Conservation (phyloP, 2,888 invertebrate genomes). For the Aethes cnicana region DNA sequence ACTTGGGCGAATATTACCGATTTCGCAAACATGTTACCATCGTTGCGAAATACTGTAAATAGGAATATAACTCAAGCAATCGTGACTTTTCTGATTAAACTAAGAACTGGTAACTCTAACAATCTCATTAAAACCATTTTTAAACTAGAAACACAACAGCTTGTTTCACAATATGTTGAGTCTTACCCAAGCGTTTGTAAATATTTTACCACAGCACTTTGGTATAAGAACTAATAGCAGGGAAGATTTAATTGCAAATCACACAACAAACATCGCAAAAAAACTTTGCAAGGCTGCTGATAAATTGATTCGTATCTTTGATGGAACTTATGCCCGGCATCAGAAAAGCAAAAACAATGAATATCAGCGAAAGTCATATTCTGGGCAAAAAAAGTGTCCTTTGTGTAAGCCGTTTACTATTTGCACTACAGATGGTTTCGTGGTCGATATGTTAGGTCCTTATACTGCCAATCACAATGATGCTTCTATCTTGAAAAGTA, state of each 20-base stretch:
- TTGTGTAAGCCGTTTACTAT: constrained; percentile 1
- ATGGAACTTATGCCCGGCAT: constrained; percentile 3
- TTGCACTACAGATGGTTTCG: neutral
- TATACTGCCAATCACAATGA: constrained; percentile 1
- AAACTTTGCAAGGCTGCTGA: neutral
- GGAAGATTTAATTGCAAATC: constrained; percentile 4
- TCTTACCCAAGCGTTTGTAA: constrained; percentile 1
- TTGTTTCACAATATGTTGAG: constrained; percentile 4
- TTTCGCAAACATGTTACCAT: neutral
- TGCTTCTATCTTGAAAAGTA: neutral
- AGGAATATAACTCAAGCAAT: neutral
- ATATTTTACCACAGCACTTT: constrained; percentile 9
- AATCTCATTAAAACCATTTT: neutral
- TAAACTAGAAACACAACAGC: neutral
- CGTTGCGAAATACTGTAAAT: neutral
- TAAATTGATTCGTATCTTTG: neutral
- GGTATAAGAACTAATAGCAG: constrained; percentile 3
- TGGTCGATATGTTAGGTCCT: constrained; percentile 1
- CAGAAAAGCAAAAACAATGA: constrained; percentile 6
- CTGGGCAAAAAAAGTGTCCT: neutral
- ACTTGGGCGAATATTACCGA: constrained; percentile 5
- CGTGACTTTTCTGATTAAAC: neutral
- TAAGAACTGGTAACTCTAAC: constrained; percentile 9
- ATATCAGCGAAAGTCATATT: constrained; percentile 2
- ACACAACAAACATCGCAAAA: neutral